Evolutionary conservation across 1,140 invertebrate species (phyloP), one percentile per base, ranked within the genome.

Genomic region (Nylanderia fulva): DNA sequence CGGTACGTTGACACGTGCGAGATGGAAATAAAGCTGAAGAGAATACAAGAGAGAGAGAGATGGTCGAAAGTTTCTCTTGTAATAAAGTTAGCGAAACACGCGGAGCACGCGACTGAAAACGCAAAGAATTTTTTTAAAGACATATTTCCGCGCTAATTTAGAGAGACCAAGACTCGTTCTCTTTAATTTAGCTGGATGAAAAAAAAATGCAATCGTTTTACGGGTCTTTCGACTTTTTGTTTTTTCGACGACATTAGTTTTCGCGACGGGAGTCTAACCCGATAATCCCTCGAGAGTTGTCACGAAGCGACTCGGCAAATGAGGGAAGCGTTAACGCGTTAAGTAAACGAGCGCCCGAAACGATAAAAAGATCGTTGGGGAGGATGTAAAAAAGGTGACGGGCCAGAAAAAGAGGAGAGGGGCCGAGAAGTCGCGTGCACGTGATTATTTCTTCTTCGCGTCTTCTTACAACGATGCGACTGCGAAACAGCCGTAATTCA

Each of bases 271-370:
- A 58, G 52, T 82, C 71, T 71, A 82, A 36, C 27, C 77, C 52
- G 52, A 82, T 82, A 82, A 82, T 82, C 66, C 39, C 24, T 13
- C 4, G 64, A 45, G 52, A 82, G 77, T 82, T 72, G 77, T 72
- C 77, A 60, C 52, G 36, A 42, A 33, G n/a, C 52, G 42, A 58
- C 54, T 82, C 77, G 77, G 64, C 77, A 80, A 82, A 82, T 82
- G 77, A 82, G 66, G 52, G 36, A 71, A 82, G 66, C 66, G 77
- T 82, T 82, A 82, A 82, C 36, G 77, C 77, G 77, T 72, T 82
- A 82, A 72, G 77, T 82, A 72, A 82, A 71, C 66, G 77, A 82
- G 77, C 77, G 52, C 15, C 21, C 21, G 24, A 72, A 58, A 72
- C 52, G 52, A 58, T 72, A 82, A 82, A 82, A 82, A 82, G 42